Conservation (phyloP, 2,113 vertebrate species). For the Calidris pugnax region DNA sequence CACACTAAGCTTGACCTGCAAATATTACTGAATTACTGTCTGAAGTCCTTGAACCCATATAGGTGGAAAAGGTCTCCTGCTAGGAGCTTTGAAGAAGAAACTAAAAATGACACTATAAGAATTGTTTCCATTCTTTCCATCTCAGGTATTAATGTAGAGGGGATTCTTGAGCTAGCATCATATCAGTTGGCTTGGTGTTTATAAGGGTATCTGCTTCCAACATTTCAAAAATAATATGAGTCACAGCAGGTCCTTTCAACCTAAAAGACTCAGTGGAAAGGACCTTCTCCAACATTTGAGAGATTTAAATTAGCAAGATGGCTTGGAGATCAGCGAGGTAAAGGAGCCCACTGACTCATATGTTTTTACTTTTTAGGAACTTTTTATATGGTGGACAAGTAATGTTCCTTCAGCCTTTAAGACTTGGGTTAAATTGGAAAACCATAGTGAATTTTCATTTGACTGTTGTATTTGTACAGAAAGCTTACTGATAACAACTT, state of each 20-base stretch:
- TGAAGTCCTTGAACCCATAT: not conserved
- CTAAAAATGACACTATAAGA: not conserved
- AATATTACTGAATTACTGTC: slow-evolving; percentile 53
- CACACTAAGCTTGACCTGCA: slow-evolving; percentile 3
- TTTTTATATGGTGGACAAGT: not conserved
- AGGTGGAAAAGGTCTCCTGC: slow-evolving; percentile 21
- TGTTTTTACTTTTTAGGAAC: not conserved
- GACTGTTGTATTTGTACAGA: not conserved
- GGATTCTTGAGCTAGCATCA: not conserved
- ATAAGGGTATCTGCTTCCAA: not conserved
- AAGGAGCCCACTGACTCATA: not conserved
- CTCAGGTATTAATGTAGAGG: not conserved
- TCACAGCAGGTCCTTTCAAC: not conserved
- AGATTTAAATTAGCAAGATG: not conserved
- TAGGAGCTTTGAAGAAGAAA: not conserved
- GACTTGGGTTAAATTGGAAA: not conserved
- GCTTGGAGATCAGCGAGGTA: not conserved
- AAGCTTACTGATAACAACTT: not conserved
- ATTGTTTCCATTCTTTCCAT: not conserved
- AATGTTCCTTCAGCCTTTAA: not conserved
- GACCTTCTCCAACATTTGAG: not conserved
- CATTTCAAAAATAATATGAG: not conserved
- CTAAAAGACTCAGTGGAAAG: not conserved
- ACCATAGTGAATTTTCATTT: not conserved
- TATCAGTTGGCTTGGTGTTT: not conserved